Conservation (phyloP, 2,113 vertebrate species). For the Semicossyphus pulcher region DNA sequence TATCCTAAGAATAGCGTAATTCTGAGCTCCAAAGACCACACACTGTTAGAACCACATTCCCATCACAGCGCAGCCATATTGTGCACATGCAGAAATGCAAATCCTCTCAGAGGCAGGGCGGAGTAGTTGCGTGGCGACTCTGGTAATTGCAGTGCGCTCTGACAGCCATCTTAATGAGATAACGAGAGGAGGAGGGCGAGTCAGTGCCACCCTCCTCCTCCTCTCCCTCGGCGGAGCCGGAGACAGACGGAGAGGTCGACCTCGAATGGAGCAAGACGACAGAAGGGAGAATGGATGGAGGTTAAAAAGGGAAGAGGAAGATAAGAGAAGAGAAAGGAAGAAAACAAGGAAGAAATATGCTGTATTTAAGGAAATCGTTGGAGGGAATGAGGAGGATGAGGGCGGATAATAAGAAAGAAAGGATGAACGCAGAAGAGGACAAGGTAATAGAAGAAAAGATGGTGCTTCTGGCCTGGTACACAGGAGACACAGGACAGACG, state of each 20-base stretch:
- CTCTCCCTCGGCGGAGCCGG: slow-evolving; percentile 9
- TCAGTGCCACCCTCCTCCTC: slow-evolving; percentile 19
- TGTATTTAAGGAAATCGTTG: neutral
- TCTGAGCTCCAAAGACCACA: neutral
- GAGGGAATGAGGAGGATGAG: neutral
- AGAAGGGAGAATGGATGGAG: slow-evolving; percentile 34
- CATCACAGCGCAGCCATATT: slow-evolving; percentile 4
- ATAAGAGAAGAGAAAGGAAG: neutral
- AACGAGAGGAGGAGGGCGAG: slow-evolving; percentile 53
- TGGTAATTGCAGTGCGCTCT: slow-evolving; percentile 53
- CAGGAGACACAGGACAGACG: neutral
- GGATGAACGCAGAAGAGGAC: neutral
- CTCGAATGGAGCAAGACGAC: slow-evolving; percentile 20
- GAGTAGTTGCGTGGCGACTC: slow-evolving; percentile 25
- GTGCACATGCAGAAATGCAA: neutral
- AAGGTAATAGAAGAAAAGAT: neutral
- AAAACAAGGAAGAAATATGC: neutral
- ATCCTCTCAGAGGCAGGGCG: slow-evolving; percentile 15
- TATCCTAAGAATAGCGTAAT: neutral
- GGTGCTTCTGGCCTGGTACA: neutral
- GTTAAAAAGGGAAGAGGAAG: neutral
- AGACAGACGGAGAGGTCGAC: slow-evolving; percentile 48
- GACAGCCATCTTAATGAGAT: slow-evolving; percentile 74
- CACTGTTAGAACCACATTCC: neutral
- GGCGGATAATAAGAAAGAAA: neutral